These are phyloP conservation scores for Hydrozoanthus tunicans DNA, from an alignment of 64 coral and sea anemone genomes.

Conservation along the genomic window DNA sequence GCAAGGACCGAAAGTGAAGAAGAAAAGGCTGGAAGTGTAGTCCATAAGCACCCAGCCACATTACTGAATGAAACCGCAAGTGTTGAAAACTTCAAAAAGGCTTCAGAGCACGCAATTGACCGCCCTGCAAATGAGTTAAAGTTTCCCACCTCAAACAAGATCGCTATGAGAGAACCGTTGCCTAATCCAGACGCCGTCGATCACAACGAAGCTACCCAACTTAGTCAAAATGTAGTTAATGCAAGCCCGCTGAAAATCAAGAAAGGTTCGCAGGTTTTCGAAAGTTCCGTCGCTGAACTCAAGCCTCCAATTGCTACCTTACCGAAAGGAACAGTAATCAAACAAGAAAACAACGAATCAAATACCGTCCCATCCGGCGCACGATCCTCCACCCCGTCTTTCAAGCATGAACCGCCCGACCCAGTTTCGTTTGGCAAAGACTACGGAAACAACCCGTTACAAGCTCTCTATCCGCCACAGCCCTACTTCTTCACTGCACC, in stretches of 20 bases:
- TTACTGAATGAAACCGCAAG: no score
- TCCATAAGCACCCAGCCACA: no score
- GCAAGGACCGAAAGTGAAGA: neutral
- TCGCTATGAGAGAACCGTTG: neutral
- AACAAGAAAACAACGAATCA: conserved; percentile 12
- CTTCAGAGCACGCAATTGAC: neutral
- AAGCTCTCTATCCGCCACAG: neutral
- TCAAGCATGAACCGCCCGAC: neutral
- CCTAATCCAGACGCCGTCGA: neutral
- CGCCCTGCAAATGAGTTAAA: neutral
- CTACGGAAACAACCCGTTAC: conserved; percentile 3
- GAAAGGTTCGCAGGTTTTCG: neutral
- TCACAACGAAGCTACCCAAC: neutral
- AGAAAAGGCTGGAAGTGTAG: neutral
- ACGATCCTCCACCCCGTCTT: neutral
- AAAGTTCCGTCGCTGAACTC: neutral
- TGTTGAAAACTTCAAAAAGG: neutral
- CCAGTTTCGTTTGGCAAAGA: neutral
- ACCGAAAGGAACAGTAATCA: neutral
- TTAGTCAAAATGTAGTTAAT: neutral
- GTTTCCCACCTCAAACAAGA: neutral
- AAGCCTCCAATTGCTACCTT: neutral
- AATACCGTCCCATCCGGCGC: neutral
- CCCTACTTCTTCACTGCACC: conserved; percentile 10
- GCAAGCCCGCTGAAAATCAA: neutral